phyloP scores from a whole-genome alignment of 2,797 vertebrate species.

The Apodemus agrarius region DNA sequence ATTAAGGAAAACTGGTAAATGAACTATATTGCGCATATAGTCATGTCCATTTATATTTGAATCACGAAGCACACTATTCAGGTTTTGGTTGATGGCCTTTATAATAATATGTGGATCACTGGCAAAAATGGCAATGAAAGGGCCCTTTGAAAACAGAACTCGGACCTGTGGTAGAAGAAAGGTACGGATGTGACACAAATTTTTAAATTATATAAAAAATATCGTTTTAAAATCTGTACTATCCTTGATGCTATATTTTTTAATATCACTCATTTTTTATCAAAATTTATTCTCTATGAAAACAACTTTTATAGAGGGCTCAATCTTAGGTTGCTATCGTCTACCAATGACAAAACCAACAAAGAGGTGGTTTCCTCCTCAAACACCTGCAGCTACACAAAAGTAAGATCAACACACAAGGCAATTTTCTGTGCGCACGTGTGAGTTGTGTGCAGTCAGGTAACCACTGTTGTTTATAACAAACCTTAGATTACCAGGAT shows the following conservation, averaged over 20 bases:
- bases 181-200: rapidly evolving
- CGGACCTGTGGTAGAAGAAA: slow-evolving; percentile 90
- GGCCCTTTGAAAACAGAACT: slow-evolving; percentile 97
- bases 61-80: slow-evolving; percentile 96
- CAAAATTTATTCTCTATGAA: neutral
- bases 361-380: neutral
- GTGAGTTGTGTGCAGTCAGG: rapidly evolving
- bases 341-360: neutral
- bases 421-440: neutral
- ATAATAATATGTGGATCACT: slow-evolving; percentile 99
- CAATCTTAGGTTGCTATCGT: neutral
- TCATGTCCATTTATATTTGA: slow-evolving; percentile 99
- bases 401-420: neutral
- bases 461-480: rapidly evolving
- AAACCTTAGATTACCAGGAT: neutral
- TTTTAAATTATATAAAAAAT: neutral
- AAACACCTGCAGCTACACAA: neutral
- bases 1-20: slow-evolving; percentile 97
- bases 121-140: slow-evolving; percentile 98
- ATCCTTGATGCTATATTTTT: neutral
- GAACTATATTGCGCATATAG: slow-evolving; percentile 98
- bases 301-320: neutral
- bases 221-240: neutral
- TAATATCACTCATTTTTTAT: neutral
- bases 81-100: slow-evolving; percentile 99